phyloP scores from a whole-genome alignment of 2,888 invertebrate genomes.

The Acanthococcus lagerstroemiae region DNA sequence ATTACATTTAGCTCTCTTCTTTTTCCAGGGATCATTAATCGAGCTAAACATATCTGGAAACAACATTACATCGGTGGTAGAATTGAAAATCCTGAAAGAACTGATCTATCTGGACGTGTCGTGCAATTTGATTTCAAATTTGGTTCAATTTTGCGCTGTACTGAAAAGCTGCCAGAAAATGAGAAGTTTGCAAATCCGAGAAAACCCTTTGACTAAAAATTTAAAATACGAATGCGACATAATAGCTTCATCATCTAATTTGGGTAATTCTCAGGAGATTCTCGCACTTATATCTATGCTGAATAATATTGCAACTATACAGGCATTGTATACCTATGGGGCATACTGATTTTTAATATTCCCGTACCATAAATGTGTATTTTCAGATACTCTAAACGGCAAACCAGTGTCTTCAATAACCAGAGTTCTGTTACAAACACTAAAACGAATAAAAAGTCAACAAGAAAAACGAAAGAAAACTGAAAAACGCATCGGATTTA shows the following conservation, averaged over 20 bases:
- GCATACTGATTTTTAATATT: not conserved
- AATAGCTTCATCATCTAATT: not conserved
- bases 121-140: slow-evolving; percentile 8
- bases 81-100: not conserved
- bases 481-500: not conserved
- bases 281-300: no score
- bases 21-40: slow-evolving; percentile 2
- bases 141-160: not conserved
- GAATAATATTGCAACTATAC: not conserved
- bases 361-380: not conserved
- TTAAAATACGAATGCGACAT: slow-evolving; percentile 10
- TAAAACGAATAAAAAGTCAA: not conserved
- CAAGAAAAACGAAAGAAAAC: not conserved
- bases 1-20: not conserved
- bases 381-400: not conserved
- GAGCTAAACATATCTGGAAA: slow-evolving; percentile 19
- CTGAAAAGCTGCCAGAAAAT: not conserved
- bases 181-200: slow-evolving; percentile 1
- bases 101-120: slow-evolving; percentile 5
- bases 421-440: slow-evolving; percentile 2
- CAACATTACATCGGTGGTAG: not conserved
- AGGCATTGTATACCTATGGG: not conserved
- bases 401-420: not conserved
- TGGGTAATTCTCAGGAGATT: not conserved
- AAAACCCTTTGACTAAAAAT: slow-evolving; percentile 3